These are phyloP conservation scores for Tachycineta bicolor DNA, from an alignment of 2,113 vertebrate species.

Conservation along the genomic window DNA sequence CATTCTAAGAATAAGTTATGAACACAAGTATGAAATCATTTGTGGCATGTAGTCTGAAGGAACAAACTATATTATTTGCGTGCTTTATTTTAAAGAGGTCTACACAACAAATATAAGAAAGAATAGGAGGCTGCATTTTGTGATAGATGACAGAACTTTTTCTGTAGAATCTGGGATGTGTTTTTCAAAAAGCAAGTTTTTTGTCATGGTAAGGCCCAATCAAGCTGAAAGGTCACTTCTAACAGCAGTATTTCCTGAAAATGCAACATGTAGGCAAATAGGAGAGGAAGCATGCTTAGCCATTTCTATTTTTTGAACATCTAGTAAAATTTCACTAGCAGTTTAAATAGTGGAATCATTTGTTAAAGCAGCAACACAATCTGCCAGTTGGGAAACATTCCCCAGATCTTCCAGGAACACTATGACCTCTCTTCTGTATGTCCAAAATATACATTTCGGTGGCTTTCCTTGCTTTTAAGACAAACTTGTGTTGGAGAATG, in stretches of 20 bases:
- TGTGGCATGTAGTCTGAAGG: not conserved
- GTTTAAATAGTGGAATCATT: not conserved
- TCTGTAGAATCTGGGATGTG: not conserved
- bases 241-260: not conserved
- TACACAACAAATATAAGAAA: not conserved
- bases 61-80: not conserved
- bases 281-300: not conserved
- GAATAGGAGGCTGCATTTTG: not conserved
- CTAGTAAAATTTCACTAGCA: not conserved
- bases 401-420: not conserved
- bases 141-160: not conserved
- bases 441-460: not conserved
- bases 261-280: not conserved
- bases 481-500: not conserved
- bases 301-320: not conserved
- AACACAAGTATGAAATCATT: not conserved
- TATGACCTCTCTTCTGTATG: not conserved
- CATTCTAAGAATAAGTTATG: not conserved
- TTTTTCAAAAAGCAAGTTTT: not conserved
- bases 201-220: not conserved
- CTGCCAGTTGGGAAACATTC: not conserved
- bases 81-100: not conserved
- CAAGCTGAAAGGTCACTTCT: not conserved
- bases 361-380: not conserved
- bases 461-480: not conserved